Evolutionary conservation across 53 echinoderm and acorn worm species (phyloP).

Genomic region (Pentamera pediparva): DNA sequence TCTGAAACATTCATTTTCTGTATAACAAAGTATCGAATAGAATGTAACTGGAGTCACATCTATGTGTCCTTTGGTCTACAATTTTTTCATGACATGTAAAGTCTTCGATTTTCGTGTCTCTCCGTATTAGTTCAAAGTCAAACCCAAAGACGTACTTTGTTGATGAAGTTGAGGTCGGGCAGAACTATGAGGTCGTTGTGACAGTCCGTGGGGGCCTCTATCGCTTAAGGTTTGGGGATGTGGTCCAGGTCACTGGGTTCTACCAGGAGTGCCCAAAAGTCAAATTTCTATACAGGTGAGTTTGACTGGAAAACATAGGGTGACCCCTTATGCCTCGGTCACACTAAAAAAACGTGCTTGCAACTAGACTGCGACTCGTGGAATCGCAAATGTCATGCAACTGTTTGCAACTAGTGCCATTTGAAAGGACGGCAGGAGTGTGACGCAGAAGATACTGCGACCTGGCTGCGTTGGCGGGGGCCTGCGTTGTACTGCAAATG

Average conservation of each 20-base stretch:
- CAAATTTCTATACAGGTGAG: slow-evolving; percentile 61
- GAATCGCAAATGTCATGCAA: not conserved
- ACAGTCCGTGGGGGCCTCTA: slow-evolving; percentile 41
- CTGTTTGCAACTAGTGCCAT: too few relatives aligned
- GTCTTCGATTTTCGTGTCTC: not conserved
- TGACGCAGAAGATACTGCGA: too few relatives aligned
- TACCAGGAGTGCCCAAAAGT: slow-evolving; percentile 43
- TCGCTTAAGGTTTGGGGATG: slow-evolving; percentile 59
- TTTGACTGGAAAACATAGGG: not conserved
- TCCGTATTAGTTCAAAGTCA: slow-evolving; percentile 17
- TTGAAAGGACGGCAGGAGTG: too few relatives aligned
- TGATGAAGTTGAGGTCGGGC: slow-evolving; percentile 43
- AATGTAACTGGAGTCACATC: too few relatives aligned
- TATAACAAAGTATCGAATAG: not conserved
- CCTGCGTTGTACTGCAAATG: too few relatives aligned
- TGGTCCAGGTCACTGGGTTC: slow-evolving; percentile 37
- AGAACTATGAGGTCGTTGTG: slow-evolving; percentile 54
- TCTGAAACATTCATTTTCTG: too few relatives aligned
- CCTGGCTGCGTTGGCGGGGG: too few relatives aligned
- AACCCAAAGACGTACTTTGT: slow-evolving; percentile 52
- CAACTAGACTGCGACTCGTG: not conserved
- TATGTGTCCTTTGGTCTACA: too few relatives aligned
- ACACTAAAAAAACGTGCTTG: not conserved
- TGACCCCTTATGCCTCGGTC: not conserved
- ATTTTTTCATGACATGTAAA: not conserved